phyloP scores from a whole-genome alignment of 2,113 vertebrate genomes.

The Spea bombifrons region DNA sequence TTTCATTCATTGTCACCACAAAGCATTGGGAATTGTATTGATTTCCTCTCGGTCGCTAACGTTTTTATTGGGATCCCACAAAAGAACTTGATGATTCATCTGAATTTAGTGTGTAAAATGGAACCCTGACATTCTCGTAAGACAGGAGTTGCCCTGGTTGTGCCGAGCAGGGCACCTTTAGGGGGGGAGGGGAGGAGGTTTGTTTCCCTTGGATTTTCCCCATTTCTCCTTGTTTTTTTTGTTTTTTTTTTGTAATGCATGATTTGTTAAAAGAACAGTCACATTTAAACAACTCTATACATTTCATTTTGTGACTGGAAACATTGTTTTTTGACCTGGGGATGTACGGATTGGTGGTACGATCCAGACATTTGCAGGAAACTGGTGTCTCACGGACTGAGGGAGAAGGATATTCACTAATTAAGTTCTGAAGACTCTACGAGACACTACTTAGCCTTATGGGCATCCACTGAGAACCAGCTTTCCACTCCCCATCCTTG shows the following conservation, averaged over 20 bases:
- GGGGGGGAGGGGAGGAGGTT: background rate
- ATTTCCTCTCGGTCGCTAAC: no score
- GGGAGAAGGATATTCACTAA: background rate
- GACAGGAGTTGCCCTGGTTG: conserved; percentile 22
- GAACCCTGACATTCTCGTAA: conserved; percentile 7
- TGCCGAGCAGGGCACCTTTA: conserved; percentile 2
- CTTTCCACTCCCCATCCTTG: background rate
- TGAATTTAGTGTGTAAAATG: conserved; percentile 7
- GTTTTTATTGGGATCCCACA: conserved; percentile 8
- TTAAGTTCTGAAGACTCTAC: background rate
- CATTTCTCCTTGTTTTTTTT: background rate
- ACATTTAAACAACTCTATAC: conserved; percentile 6
- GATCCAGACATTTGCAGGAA: background rate
- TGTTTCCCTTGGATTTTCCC: background rate
- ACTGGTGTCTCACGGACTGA: background rate
- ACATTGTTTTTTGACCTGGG: background rate
- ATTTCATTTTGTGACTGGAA: conserved; percentile 21
- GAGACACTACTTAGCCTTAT: background rate
- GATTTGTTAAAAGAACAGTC: conserved; percentile 6
- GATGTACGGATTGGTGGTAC: conserved; percentile 17
- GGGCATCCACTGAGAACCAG: background rate
- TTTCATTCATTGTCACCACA: conserved; percentile 7
- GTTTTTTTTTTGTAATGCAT: conserved; percentile 14
- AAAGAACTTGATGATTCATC: conserved; percentile 24
- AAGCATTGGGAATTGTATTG: conserved; percentile 8